Base-by-base conservation (phyloP, 2,797 vertebrate species). In the Agapornis canus region DNA sequence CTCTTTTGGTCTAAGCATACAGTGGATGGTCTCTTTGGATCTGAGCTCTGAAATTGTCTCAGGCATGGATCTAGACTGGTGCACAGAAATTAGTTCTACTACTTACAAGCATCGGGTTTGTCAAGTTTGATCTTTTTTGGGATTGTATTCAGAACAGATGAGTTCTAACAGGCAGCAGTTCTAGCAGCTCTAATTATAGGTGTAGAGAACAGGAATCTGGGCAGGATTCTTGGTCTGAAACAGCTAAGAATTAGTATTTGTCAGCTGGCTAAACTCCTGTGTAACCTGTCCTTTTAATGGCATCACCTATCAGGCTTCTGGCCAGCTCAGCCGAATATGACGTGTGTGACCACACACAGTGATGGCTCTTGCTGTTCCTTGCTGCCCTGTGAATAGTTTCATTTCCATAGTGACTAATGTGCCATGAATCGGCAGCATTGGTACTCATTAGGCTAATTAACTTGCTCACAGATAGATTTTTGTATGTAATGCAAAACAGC, bases 221-320 rank as follows among this genome's bases (percentile, higher is more conserved):
- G 52, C 64, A 77, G 84, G 68, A 77, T 92, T 90, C 78, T 95
- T 66, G 48, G 40, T 89, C 65, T 83, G 23, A 59, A 84, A 79
- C 70, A 82, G 35, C 66, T 54, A 25, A 32, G 92, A 71, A 26
- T 68, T 72, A 59, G 54, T 65, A 9, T 77, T 93, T 86, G 79
- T 95, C 75, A 90, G 49, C 47, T 0, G 0, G 40, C 76, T 51
- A 65, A 71, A 51, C 76, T 85, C 69, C 65, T 0, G 11, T 59
- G 72, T 85, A 92, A 95, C 92, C 83, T 92, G 69, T 92, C 91
- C 45, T 81, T 82, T 40, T 57, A 52, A 45, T 91, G 29, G 92
- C 3, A 0, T 95, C 86, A 81, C 69, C 35, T 39, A 0, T 27
- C 42, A 9, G 78, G 76, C 86, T 80, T 78, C 45, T 91, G 69